Base-by-base conservation (phyloP, 2,888 invertebrate species). In the Cyclophora albipunctata region DNA sequence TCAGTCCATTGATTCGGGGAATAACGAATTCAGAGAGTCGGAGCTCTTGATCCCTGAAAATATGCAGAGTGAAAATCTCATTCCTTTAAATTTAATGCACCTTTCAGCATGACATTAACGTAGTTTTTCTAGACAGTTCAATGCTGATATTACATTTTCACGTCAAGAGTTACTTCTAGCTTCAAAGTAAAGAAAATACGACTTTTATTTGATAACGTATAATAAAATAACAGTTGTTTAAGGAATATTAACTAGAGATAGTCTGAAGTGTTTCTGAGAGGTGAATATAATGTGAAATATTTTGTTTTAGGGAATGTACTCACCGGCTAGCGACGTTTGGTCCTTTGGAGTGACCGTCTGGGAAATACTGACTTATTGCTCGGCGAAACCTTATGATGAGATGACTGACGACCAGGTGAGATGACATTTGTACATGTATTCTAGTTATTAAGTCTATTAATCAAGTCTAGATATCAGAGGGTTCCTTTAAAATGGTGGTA, bases 301-400 rank as follows among this genome's bases (percentile, higher is more conserved):
- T 53, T 55, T 54, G 43, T 71, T 76, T 5, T 83, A 97, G 96
- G 96, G 96, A 37, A 93, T 95, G 78, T 96, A 94, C 83, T 95
- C 95, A 47, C 94, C 95, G 34, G 94, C 94, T 68, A 94, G 95
- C 61, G 97, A 97, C 78, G 96, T 96, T 2, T 97, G 97, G 96
- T 93, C 96, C 0, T 97, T 96, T 73, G 97, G 95, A 4, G 94
- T 96, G 35, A 95, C 96, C 0, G 89, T 96, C 43, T 97, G 97
- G 97, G 97, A 97, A 77, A 91, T 97, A 34, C 90, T 97, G 56
- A 95, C 93, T 54, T 91, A 92, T 66, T 96, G 96, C 76, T 90
- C 91, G 50, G 93, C 94, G 54, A 92, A 93, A 66, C 97, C 97
- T 0, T 96, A 93, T 70, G 93, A 94, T 20, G 93, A 95, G 64